phyloP scores from a whole-genome alignment of 2,797 vertebrate genomes.

The Sorex maritimensis region DNA sequence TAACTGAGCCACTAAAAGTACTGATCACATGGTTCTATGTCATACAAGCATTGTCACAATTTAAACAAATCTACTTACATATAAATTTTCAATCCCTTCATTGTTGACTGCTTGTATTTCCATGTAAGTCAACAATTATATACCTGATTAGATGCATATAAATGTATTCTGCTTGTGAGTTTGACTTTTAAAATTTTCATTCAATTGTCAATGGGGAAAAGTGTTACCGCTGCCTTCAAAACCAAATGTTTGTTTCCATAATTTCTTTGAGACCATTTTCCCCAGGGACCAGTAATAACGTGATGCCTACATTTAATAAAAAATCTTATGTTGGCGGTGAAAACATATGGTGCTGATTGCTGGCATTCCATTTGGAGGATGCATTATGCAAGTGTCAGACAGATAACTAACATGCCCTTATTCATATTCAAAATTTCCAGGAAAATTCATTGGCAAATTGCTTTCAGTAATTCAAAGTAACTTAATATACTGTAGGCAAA shows the following conservation, averaged over 20 bases:
- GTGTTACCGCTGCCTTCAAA: background rate
- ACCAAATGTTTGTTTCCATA: background rate
- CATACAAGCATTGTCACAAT: background rate
- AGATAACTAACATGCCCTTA: constrained; percentile 58
- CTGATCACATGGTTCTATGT: background rate
- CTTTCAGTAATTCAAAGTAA: constrained; percentile 71
- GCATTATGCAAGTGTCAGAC: background rate
- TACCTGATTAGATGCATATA: background rate
- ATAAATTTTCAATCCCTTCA: background rate
- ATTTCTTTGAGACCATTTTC: background rate
- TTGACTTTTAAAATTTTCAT: constrained; percentile 42
- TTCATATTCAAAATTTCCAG: constrained; percentile 70
- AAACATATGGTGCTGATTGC: background rate
- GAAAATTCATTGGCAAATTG: constrained; percentile 63
- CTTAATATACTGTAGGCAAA: constrained; percentile 52
- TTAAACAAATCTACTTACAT: background rate
- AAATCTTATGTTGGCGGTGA: background rate
- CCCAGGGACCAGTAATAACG: background rate
- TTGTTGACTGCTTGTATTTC: background rate
- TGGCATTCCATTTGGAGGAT: background rate
- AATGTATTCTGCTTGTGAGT: background rate
- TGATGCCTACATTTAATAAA: background rate
- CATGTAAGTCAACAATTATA: background rate
- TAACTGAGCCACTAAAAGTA: background rate
- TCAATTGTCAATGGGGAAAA: background rate